Evolutionary conservation across 2,113 vertebrate species (phyloP).

Genomic region (Melanerpes aurifrons): DNA sequence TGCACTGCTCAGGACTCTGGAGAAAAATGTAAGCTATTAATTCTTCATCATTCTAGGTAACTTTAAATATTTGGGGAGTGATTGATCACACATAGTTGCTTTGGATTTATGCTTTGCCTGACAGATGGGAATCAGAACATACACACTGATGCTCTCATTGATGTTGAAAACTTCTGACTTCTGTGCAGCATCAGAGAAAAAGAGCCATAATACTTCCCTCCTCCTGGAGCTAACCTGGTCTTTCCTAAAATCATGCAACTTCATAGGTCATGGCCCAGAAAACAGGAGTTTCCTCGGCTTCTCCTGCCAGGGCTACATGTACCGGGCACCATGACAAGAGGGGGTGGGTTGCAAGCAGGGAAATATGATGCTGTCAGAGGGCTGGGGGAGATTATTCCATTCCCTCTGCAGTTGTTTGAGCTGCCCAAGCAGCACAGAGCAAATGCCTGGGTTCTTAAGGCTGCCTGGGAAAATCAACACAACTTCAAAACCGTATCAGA

Average conservation of each 20-base stretch:
- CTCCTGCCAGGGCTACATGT: not conserved
- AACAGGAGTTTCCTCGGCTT: conserved; percentile 15
- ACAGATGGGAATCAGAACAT: not conserved
- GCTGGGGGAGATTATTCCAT: not conserved
- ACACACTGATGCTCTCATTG: not conserved
- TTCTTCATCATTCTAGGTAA: not conserved
- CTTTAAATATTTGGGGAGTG: not conserved
- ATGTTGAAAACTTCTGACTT: not conserved
- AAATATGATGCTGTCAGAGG: not conserved
- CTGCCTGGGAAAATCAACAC: not conserved
- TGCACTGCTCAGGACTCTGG: not conserved
- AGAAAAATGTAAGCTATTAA: not conserved
- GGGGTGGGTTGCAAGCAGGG: not conserved
- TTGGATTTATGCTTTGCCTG: not conserved
- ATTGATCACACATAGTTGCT: not conserved
- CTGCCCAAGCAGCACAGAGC: not conserved
- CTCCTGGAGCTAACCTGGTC: not conserved
- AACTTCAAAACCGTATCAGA: not conserved
- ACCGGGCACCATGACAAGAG: not conserved
- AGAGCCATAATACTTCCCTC: not conserved
- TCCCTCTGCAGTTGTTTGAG: not conserved
- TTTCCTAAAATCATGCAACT: not conserved
- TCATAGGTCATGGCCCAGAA: conserved; percentile 3
- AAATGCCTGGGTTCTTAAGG: not conserved
- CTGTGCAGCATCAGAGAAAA: not conserved